Evolutionary conservation across 2,113 vertebrate species (phyloP).

Genomic region (Clinocottus analis): DNA sequence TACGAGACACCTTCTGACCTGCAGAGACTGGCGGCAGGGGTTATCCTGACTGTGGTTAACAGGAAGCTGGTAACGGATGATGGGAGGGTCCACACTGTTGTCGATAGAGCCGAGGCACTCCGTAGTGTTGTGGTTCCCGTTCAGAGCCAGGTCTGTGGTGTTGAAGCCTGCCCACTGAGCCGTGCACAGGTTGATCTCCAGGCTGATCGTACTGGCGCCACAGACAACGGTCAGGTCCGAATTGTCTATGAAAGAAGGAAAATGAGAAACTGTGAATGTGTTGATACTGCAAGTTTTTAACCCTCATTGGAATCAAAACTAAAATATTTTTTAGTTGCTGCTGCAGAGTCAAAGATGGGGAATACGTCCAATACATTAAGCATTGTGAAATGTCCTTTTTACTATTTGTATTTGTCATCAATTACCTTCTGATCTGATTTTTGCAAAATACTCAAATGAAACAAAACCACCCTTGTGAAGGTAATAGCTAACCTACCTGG

Average conservation of each 20-base stretch:
- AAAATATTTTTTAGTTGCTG: background rate
- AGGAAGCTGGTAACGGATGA: slow-evolving; percentile 79
- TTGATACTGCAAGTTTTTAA: background rate
- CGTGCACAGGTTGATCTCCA: slow-evolving; percentile 84
- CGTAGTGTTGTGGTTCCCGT: slow-evolving; percentile 74
- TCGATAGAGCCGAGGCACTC: slow-evolving; percentile 77
- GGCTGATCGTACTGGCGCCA: slow-evolving; percentile 72
- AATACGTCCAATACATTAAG: background rate
- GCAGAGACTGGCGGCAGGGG: slow-evolving; percentile 80
- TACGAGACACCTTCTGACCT: slow-evolving; percentile 63
- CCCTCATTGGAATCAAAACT: background rate
- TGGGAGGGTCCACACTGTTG: slow-evolving; percentile 70
- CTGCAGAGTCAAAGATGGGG: background rate
- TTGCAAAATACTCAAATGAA: background rate
- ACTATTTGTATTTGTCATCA: background rate
- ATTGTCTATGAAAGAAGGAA: slow-evolving; percentile 67
- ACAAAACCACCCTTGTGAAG: background rate
- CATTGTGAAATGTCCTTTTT: background rate
- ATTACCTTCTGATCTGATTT: background rate
- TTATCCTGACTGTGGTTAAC: slow-evolving; percentile 80
- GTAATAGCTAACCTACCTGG: slow-evolving; percentile 69
- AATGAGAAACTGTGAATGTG: background rate
- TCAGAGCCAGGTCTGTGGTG: slow-evolving; percentile 74
- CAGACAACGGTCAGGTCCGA: slow-evolving; percentile 79
- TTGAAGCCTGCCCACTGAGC: slow-evolving; percentile 83